These are phyloP conservation scores for Anthopleura sola DNA, from an alignment of 64 coral and sea anemone genomes.

Conservation along the genomic window DNA sequence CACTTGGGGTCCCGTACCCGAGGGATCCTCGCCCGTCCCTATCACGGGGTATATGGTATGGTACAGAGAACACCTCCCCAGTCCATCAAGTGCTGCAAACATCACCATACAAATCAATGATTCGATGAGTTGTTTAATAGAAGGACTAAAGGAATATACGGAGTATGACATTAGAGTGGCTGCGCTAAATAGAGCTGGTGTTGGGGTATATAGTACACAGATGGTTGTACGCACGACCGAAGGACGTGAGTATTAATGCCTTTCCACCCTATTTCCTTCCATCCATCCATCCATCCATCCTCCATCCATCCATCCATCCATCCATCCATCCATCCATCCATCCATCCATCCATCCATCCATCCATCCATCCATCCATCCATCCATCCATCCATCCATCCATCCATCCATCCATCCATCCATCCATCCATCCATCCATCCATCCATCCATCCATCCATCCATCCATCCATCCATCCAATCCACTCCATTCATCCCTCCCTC, in stretches of 20 bases:
- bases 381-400: background rate
- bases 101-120: background rate
- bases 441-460: background rate
- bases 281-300: background rate
- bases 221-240: background rate
- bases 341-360: background rate
- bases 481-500: background rate
- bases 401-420: background rate
- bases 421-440: background rate
- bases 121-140: background rate
- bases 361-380: too few relatives aligned
- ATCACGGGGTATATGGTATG: background rate
- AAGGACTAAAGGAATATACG: background rate
- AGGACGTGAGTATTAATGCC: background rate
- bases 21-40: background rate
- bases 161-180: constrained; percentile 12
- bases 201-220: background rate
- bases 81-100: background rate
- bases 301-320: background rate
- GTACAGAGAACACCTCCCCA: background rate
- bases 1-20: background rate
- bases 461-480: background rate
- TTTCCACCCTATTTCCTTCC: too few relatives aligned
- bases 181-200: background rate
- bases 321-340: background rate